Conservation (phyloP, 2,797 vertebrate genomes). For the Chelmon rostratus region DNA sequence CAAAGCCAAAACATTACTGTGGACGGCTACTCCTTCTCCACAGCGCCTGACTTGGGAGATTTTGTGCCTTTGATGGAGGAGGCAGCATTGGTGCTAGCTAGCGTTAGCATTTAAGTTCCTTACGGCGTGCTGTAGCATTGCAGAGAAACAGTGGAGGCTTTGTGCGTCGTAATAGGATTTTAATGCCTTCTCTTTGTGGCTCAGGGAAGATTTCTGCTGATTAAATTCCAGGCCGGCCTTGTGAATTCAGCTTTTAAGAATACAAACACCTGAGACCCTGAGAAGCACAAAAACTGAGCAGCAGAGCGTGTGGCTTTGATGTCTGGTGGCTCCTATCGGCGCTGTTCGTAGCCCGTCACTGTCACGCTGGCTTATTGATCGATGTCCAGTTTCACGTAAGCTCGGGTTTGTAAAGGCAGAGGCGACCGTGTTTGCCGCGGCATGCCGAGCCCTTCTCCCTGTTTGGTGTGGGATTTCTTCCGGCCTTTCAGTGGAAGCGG, state of each 20-base stretch:
- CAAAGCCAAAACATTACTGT: not conserved
- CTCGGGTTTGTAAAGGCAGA: conserved; percentile 45
- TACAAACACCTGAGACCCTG: conserved; percentile 57
- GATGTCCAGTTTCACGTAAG: conserved; percentile 51
- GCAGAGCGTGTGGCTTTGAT: conserved; percentile 49
- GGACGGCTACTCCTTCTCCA: not conserved
- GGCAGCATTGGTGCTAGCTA: conserved; percentile 38
- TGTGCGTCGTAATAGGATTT: conserved; percentile 86
- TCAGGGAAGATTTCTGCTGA: conserved; percentile 79
- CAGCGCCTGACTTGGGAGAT: conserved; percentile 35
- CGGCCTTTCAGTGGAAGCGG: conserved; percentile 62
- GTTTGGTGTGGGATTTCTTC: conserved; percentile 66
- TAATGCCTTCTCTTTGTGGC: conserved; percentile 80
- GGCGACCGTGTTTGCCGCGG: conserved; percentile 47
- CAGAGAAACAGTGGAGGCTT: conserved; percentile 79
- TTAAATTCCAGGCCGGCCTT: conserved; percentile 78
- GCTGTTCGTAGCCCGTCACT: conserved; percentile 26
- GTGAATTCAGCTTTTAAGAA: conserved; percentile 69
- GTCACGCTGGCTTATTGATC: conserved; percentile 55
- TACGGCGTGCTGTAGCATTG: conserved; percentile 63
- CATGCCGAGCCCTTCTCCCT: conserved; percentile 32
- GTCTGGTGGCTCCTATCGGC: conserved; percentile 22
- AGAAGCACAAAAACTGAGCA: conserved; percentile 30
- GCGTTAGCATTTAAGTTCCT: conserved; percentile 57
- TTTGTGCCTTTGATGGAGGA: conserved; percentile 28